phyloP scores from a whole-genome alignment of 2,888 invertebrate species.

The Ypsolopha scabrella region DNA sequence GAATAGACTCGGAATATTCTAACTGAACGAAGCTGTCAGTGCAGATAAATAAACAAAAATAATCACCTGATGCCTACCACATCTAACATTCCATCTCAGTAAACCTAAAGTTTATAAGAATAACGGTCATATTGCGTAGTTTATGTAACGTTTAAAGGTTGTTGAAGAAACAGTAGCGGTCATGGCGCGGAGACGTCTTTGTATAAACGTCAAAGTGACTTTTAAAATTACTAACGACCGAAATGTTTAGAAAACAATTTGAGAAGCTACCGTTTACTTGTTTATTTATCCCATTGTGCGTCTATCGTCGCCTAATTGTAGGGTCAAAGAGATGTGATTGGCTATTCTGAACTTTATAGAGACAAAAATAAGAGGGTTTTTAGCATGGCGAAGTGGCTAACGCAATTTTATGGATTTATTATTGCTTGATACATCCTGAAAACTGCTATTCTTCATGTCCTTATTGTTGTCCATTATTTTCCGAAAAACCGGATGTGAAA shows the following conservation, averaged over 20 bases:
- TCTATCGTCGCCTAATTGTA: conserved; percentile 56
- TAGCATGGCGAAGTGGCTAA: too few species aligned
- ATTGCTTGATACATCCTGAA: too few species aligned
- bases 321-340: conserved; percentile 9
- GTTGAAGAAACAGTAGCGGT: conserved; percentile 1
- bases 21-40: background rate
- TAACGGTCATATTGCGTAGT: too few species aligned
- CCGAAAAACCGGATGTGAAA: too few species aligned
- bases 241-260: conserved; percentile 63
- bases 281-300: conserved; percentile 55
- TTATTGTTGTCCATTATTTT: too few species aligned
- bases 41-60: conserved; percentile 1
- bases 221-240: conserved; percentile 41
- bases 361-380: too few species aligned
- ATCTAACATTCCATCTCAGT: too few species aligned
- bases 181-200: conserved; percentile 19
- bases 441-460: too few species aligned
- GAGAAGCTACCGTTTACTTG: conserved; percentile 61
- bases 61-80: background rate
- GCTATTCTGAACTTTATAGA: too few species aligned
- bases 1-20: too few species aligned
- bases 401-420: too few species aligned
- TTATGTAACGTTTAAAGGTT: background rate
- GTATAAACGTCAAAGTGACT: conserved; percentile 33
- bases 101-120: too few species aligned